Evolutionary conservation across 2,888 invertebrate genomes (phyloP), one percentile per base, ranked within the genome.

Genomic region (Pilophorus perplexus): DNA sequence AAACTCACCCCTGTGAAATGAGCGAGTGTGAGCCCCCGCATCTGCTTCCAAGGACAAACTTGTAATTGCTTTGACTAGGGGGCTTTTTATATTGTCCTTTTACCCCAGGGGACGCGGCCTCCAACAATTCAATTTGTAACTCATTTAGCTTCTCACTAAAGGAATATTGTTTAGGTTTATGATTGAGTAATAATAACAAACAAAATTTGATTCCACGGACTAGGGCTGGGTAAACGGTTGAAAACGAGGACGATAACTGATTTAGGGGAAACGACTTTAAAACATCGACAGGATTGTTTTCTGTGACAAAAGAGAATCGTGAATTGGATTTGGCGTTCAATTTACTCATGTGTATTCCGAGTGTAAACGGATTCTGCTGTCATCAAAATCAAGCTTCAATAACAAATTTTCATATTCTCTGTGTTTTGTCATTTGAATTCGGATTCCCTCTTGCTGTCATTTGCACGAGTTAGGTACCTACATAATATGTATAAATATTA

Each of bases 91-190:
- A 62, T 62, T 62, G 62, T 62, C 20, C 62, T 62, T 40, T 57
- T 57, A 14, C 48, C 62, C 62, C 22, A 37, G 46, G 23, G 62
- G 48, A 37, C 42, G 23, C 42, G 59, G 62, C 20, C 48, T 46
- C 33, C 48, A 28, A 62, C 28, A 70, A 71, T 72, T 68, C 71
- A 72, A 72, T 72, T 72, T 72, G 69, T 70, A 71, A 70, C 72
- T 72, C 72, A 72, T 72, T 72, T 72, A 71, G 66, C 70, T 57
- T 68, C 68, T 68, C 68, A 62, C 64, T 69, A 66, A 67, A 68
- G 69, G 67, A 70, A 71, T 71, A 71, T 71, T 71, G 71, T 70
- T 70, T 68, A 66, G 67, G 48, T 64, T 42, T 68, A 68, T 69
- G 66, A 71, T 71, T 71, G 70, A 70, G 70, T 71, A 70, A 71